Conservation (phyloP, 2,113 vertebrate species). For the Otis tarda region DNA sequence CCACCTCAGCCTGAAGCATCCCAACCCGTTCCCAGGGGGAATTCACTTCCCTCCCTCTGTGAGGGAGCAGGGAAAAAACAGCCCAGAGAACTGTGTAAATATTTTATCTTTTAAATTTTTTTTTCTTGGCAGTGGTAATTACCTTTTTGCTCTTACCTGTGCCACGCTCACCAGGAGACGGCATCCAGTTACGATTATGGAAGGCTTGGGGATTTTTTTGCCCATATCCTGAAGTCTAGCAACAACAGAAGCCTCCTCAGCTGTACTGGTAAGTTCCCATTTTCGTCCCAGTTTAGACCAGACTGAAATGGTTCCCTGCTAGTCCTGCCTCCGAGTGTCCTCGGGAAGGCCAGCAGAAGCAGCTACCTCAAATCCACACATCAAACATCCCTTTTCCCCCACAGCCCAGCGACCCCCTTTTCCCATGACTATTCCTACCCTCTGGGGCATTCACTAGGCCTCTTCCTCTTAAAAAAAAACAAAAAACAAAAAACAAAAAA, state of each 20-base stretch:
- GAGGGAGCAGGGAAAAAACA: no score
- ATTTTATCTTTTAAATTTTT: no score
- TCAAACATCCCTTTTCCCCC: neutral
- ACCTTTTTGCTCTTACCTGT: neutral
- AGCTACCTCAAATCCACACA: neutral
- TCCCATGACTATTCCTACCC: neutral
- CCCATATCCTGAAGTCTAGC: accelerated
- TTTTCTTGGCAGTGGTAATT: no score
- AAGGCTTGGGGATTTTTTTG: neutral
- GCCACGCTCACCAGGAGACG: accelerated
- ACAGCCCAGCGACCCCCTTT: accelerated
- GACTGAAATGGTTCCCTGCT: neutral
- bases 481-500: neutral
- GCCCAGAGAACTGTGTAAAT: no score
- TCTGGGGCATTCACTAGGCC: accelerated
- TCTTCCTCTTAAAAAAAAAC: neutral
- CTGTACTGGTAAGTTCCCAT: neutral
- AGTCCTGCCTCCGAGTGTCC: neutral
- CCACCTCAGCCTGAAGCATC: no score
- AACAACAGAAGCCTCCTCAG: neutral
- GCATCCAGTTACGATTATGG: accelerated
- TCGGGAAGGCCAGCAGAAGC: neutral
- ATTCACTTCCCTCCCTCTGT: no score
- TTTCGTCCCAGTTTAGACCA: neutral
- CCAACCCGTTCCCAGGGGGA: no score